Conservation (phyloP, 2,888 invertebrate genomes). For the Gymnoscelis rufifasciata region DNA sequence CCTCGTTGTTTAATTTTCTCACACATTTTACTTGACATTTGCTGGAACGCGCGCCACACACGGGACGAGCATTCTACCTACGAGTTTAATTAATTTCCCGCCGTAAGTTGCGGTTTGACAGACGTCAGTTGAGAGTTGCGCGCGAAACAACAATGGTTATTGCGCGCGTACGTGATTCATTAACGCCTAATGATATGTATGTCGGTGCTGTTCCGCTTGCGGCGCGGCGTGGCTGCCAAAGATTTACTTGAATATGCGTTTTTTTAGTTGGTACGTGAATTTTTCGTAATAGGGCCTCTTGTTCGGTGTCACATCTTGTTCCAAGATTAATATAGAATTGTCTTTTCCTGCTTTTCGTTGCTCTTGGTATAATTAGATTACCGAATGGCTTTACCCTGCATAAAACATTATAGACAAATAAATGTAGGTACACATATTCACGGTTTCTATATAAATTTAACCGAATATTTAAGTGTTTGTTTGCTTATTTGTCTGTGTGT, state of each 20-base stretch:
- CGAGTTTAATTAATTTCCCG: slow-evolving; percentile 28
- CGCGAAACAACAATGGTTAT: slow-evolving; percentile 30
- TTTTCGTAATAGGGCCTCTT: slow-evolving; percentile 21
- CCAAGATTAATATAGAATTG: slow-evolving; percentile 16
- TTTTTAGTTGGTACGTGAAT: slow-evolving; percentile 13
- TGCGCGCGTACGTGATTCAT: slow-evolving; percentile 31
- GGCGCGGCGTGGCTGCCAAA: slow-evolving; percentile 16
- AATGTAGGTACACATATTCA: too few species aligned
- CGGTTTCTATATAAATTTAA: too few species aligned
- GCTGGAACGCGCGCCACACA: slow-evolving; percentile 22
- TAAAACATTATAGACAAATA: too few species aligned
- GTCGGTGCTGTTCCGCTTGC: slow-evolving; percentile 16
- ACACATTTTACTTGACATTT: slow-evolving; percentile 39
- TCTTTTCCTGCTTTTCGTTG: neutral
- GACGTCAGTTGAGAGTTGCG: slow-evolving; percentile 27
- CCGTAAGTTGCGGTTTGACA: slow-evolving; percentile 31
- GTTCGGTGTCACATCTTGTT: slow-evolving; percentile 17
- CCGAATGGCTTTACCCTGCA: too few species aligned
- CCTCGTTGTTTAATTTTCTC: slow-evolving; percentile 59
- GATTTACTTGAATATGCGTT: slow-evolving; percentile 21
- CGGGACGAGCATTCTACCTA: slow-evolving; percentile 21
- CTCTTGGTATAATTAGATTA: too few species aligned
- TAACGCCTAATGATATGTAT: slow-evolving; percentile 21
- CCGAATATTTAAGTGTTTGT: too few species aligned
- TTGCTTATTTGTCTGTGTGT: slow-evolving; percentile 7